These are phyloP conservation scores for Dryobates pubescens DNA, from an alignment of 2,797 vertebrate species.

Conservation along the genomic window DNA sequence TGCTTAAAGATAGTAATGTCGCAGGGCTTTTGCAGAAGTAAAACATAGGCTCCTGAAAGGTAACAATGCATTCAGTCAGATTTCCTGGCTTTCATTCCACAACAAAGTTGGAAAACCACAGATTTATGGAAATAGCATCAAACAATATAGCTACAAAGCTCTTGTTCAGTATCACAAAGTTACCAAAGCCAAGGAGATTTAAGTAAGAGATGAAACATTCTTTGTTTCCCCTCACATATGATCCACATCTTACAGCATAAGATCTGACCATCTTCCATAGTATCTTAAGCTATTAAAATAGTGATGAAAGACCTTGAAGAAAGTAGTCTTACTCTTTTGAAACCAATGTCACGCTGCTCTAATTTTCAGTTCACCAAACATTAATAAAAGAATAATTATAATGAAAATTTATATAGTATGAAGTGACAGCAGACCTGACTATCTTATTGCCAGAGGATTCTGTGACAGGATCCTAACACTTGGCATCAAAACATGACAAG, in stretches of 20 bases:
- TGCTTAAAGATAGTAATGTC: constrained; percentile 77
- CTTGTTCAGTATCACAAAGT: background rate
- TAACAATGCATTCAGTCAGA: constrained; percentile 72
- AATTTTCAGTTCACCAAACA: background rate
- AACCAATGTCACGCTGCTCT: background rate
- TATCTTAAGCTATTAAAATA: background rate
- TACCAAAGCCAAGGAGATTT: background rate
- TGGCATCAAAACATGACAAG: background rate
- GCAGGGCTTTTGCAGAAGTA: constrained; percentile 83
- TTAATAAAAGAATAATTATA: background rate
- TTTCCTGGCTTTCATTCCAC: constrained; percentile 70
- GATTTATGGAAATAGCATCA: constrained; percentile 1
- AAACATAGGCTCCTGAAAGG: constrained; percentile 65
- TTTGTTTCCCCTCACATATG: background rate
- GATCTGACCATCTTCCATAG: background rate
- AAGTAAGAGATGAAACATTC: background rate
- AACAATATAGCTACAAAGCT: background rate
- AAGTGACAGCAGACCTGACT: background rate
- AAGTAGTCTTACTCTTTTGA: background rate
- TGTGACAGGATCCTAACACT: background rate
- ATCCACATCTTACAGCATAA: background rate
- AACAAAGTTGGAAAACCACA: constrained; percentile 52
- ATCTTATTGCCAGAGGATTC: background rate
- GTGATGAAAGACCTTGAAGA: background rate
- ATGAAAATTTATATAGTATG: background rate